A percentile compares a stretch with the other conserved stretches of the same genome.
Evolutionary conservation across 1,140 invertebrate genomes (phyloP).

Genomic region (Zaprionus gabonicus): DNA sequence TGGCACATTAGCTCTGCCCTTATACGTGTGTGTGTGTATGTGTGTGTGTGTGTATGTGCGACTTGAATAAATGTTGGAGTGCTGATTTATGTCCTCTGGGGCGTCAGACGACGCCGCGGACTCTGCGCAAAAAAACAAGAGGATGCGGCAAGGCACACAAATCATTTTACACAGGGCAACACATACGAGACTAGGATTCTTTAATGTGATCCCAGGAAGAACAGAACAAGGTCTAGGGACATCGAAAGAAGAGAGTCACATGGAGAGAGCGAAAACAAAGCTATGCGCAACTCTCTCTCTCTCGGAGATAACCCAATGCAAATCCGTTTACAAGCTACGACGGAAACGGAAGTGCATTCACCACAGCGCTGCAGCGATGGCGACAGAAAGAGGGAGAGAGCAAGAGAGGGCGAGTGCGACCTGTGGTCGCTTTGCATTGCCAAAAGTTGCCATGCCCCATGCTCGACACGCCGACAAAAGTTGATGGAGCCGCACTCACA

Average conservation of each 20-base stretch:
- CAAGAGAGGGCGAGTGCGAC: not conserved
- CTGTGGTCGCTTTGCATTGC: slow-evolving; percentile 11
- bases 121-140: slow-evolving; percentile 34
- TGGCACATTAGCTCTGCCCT: slow-evolving; percentile 2
- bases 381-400: not conserved
- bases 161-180: slow-evolving; percentile 44
- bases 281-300: not conserved
- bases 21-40: slow-evolving; percentile 4
- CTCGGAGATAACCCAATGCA: slow-evolving; percentile 40
- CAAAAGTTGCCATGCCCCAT: slow-evolving; percentile 10
- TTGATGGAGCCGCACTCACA: slow-evolving; percentile 33
- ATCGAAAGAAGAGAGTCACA: slow-evolving; percentile 31
- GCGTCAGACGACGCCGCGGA: slow-evolving; percentile 22
- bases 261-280: slow-evolving; percentile 1
- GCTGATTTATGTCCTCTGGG: slow-evolving; percentile 55
- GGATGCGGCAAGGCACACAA: slow-evolving; percentile 51
- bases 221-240: slow-evolving; percentile 37
- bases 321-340: slow-evolving; percentile 44
- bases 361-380: slow-evolving; percentile 21
- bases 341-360: slow-evolving; percentile 57
- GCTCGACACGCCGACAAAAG: slow-evolving; percentile 12
- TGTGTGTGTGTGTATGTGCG: slow-evolving; percentile 2
- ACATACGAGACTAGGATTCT: slow-evolving; percentile 7
- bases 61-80: slow-evolving; percentile 21
- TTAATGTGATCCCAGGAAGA: slow-evolving; percentile 1